Evolutionary conservation across 2,797 vertebrate genomes (phyloP).

Genomic region (Myotis vivesi): DNA sequence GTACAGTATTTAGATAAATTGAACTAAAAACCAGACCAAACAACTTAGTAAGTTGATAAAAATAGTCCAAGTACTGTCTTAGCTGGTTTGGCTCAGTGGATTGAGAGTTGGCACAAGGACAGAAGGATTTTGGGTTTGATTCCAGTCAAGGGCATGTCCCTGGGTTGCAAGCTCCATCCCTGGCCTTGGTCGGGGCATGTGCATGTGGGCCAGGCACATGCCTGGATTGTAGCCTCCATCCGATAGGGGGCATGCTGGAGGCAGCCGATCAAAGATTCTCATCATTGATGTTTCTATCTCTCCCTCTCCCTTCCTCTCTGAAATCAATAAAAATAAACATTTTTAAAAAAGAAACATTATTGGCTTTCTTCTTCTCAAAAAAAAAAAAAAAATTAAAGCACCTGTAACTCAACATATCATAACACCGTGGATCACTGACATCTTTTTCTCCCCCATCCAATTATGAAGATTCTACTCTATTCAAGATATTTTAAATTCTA

Average conservation of each 20-base stretch:
- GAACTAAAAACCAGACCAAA: not conserved
- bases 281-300: not conserved
- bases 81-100: too few relatives aligned
- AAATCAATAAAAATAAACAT: not conserved
- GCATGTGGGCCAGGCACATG: not conserved
- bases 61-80: not conserved
- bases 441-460: not conserved
- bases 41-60: not conserved
- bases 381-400: not conserved
- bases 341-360: not conserved
- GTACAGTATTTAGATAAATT: not conserved
- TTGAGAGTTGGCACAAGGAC: too few relatives aligned
- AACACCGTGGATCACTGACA: not conserved
- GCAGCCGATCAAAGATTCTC: not conserved
- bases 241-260: not conserved
- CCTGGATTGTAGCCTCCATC: not conserved
- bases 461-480: not conserved
- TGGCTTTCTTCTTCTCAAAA: constrained; percentile 13
- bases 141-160: too few relatives aligned
- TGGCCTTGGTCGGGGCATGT: not conserved
- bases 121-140: too few relatives aligned
- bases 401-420: not conserved
- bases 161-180: too few relatives aligned
- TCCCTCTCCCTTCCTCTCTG: not conserved
- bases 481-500: not conserved